Base-by-base conservation (phyloP, 2,113 vertebrate species). In the Lampris incognitus region DNA sequence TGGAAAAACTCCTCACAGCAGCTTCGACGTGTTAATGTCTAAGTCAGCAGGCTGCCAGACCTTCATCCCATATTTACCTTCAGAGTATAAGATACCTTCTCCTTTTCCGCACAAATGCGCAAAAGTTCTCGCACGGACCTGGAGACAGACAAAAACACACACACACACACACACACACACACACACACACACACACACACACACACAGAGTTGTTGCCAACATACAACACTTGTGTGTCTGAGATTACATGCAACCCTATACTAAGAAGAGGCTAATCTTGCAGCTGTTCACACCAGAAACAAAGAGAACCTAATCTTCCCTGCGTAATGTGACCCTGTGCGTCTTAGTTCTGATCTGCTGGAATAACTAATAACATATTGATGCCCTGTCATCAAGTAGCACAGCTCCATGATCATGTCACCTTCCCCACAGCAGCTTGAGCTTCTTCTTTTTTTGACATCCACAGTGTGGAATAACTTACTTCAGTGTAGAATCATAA, bases 41-140 rank as follows among this genome's bases (percentile, higher is more conserved):
- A 24, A 24, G 24, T 24, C 24, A 24, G 24, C 24, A 24, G 24
- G 24, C 24, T 24, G 24, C 24, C 24, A 24, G 24, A 24, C 24
- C 24, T 24, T 24, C 24, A 24, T 24, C 24, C 24, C 24, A 24
- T 24, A 54, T 56, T 24, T 63, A 93, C 93, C 89, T 92, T 94
- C 63, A 87, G 79, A n/a, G 68, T 82, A 81, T 90, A 92, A 11
- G 80, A 85, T 38, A 91, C 74, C 37, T 85, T 92, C 48, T 90
- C 82, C 72, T 89, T 91, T 4, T 89, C 87, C 24, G 82, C 75
- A 77, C 93, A 93, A 7, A 92, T 73, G 8, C 66, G 88, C 1
- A 93, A 79, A 10, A 94, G 88, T 57, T 93, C 90, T 44, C 81
- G 86, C 61, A 93, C 76, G 0, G 89, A 93, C 78, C 93, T 93